These are phyloP conservation scores for Palloptera scutellata DNA, from an alignment of 2,888 invertebrate species.

Conservation along the genomic window DNA sequence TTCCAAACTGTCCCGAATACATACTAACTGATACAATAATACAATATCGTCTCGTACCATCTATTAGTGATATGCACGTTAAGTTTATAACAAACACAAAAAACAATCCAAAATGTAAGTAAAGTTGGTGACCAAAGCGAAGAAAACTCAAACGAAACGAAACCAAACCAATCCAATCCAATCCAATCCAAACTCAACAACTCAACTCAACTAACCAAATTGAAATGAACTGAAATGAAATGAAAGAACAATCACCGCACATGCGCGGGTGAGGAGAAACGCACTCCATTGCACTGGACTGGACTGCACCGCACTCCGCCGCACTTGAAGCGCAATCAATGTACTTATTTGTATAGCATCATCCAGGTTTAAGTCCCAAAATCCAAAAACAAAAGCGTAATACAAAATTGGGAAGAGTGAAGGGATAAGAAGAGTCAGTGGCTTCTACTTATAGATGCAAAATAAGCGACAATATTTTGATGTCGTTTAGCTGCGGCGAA, in stretches of 20 bases:
- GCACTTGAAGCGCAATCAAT: conserved; percentile 21
- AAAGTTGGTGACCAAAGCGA: no score
- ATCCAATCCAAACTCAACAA: no score
- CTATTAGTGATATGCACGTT: conserved; percentile 27
- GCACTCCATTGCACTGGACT: conserved; percentile 1
- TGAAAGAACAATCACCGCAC: no score
- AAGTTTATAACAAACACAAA: conserved; percentile 11
- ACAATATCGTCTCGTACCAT: conserved; percentile 7
- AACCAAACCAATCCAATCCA: no score
- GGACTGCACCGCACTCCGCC: not conserved
- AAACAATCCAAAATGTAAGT: not conserved
- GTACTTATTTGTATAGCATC: conserved; percentile 34
- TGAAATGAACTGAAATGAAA: no score
- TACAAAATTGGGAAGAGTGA: conserved; percentile 1
- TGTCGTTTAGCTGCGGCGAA: conserved; percentile 36
- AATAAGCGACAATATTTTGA: conserved; percentile 26
- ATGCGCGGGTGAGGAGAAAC: no score
- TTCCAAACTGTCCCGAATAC: conserved; percentile 28
- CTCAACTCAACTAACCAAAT: no score
- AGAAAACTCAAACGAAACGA: no score
- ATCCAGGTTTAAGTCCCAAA: conserved; percentile 17
- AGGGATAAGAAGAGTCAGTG: conserved; percentile 9
- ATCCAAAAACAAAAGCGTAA: not conserved
- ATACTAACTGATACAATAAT: conserved; percentile 38
- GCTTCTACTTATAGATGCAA: not conserved